A percentile compares a stretch with the other conserved stretches of the same genome.
Evolutionary conservation across 2,888 invertebrate species (phyloP).

Genomic region (Drosophila mercatorum): DNA sequence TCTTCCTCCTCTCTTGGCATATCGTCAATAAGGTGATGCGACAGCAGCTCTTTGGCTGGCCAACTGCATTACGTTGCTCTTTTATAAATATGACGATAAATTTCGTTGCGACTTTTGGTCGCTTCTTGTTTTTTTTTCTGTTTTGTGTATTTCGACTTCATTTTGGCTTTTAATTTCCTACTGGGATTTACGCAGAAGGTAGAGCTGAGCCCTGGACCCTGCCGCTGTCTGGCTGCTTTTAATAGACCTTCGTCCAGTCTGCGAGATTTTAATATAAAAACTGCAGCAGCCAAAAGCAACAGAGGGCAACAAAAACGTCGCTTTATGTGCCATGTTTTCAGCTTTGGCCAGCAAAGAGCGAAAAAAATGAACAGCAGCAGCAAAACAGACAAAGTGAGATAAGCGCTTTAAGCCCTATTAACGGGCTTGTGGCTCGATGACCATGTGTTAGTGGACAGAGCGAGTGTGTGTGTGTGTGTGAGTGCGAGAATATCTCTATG

Average conservation of each 20-base stretch:
- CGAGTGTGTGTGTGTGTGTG: conserved; percentile 2
- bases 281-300: conserved; percentile 43
- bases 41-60: conserved; percentile 13
- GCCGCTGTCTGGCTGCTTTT: conserved; percentile 54
- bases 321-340: conserved; percentile 57
- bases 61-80: conserved; percentile 56
- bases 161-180: conserved; percentile 80
- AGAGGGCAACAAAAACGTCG: conserved; percentile 42
- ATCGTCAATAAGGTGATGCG: conserved; percentile 60
- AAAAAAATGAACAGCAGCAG: conserved; percentile 8
- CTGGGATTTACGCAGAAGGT: conserved; percentile 77
- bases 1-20: neutral
- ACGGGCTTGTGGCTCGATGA: conserved; percentile 45
- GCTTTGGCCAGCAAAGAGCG: conserved; percentile 30
- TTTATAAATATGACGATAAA: conserved; percentile 74
- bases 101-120: conserved; percentile 48
- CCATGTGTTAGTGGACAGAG: conserved; percentile 26
- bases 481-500: conserved; percentile 7
- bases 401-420: conserved; percentile 75
- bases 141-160: conserved; percentile 58
- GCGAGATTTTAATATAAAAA: conserved; percentile 75
- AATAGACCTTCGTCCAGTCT: conserved; percentile 73
- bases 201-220: conserved; percentile 24
- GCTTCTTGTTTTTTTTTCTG: neutral
- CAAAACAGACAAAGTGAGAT: conserved; percentile 59